Percentiles rank a stretch among this genome's conserved stretches.
These are phyloP conservation scores for Falco berigora DNA, from an alignment of 2,797 vertebrate genomes.

Conservation along the genomic window DNA sequence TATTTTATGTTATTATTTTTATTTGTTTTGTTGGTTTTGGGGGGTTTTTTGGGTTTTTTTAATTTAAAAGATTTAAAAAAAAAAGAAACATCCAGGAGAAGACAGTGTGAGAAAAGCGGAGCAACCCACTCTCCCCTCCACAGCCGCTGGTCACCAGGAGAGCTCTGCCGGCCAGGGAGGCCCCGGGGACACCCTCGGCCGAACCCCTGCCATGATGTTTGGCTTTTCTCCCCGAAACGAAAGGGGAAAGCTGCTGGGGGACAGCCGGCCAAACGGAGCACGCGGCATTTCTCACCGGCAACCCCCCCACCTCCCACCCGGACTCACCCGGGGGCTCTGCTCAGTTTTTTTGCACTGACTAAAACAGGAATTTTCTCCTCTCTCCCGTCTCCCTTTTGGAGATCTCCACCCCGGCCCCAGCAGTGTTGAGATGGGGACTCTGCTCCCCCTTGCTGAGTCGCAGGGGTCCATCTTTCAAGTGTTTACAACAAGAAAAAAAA, in stretches of 20 bases:
- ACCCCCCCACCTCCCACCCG: conserved; percentile 7
- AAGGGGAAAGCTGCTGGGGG: conserved; percentile 28
- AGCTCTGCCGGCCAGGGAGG: conserved; percentile 20
- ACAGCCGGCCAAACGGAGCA: conserved; percentile 52
- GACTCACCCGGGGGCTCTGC: conserved; percentile 30
- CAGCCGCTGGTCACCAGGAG: conserved; percentile 52
- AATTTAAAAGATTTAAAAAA: conserved; percentile 31
- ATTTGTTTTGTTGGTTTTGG: background rate
- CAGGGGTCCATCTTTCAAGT: conserved; percentile 73
- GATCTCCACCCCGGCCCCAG: conserved; percentile 43
- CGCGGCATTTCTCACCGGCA: conserved; percentile 26
- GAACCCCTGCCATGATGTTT: conserved; percentile 38
- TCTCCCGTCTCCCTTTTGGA: conserved; percentile 62
- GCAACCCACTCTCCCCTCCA: conserved; percentile 46
- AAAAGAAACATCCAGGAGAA: conserved; percentile 51
- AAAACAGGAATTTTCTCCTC: conserved; percentile 45
- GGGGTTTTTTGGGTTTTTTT: conserved; percentile 29
- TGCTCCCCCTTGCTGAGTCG: conserved; percentile 60
- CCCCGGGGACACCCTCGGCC: background rate
- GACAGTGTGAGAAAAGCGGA: conserved; percentile 60
- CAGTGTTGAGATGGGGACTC: conserved; percentile 31
- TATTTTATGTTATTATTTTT: conserved; percentile 2
- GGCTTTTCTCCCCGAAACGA: conserved; percentile 32
- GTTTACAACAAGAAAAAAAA: conserved; percentile 70
- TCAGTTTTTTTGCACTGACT: conserved; percentile 70